Conservation (phyloP, 2,888 invertebrate genomes). For the Acleris literana region DNA sequence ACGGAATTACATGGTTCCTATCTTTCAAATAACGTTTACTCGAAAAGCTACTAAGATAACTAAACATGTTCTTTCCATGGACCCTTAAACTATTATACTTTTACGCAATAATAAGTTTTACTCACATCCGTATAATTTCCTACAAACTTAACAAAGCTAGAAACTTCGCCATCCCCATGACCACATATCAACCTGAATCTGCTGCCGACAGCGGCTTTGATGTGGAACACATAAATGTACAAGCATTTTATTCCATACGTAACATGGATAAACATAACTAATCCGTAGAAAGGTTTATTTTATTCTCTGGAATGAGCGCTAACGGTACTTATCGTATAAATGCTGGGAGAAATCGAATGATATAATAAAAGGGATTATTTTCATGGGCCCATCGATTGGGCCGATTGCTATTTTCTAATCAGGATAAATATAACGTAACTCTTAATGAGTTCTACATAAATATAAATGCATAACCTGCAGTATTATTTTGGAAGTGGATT, state of each 20-base stretch:
- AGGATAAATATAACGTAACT: not conserved
- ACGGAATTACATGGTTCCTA: too few relatives aligned
- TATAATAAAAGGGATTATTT: constrained; percentile 1
- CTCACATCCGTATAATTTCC: too few relatives aligned
- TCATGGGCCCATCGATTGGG: not conserved
- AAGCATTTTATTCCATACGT: not conserved
- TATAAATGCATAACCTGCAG: not conserved
- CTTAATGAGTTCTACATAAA: not conserved
- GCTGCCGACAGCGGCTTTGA: constrained; percentile 1
- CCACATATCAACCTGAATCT: not conserved
- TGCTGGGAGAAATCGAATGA: not conserved
- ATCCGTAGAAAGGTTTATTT: not conserved
- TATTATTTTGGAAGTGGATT: too few relatives aligned
- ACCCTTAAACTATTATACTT: too few relatives aligned
- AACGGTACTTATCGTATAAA: not conserved
- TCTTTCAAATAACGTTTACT: too few relatives aligned
- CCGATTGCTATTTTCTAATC: not conserved
- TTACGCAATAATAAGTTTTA: too few relatives aligned
- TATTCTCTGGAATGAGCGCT: not conserved
- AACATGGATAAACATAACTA: not conserved
- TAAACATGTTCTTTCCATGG: too few relatives aligned
- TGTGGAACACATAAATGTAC: constrained; percentile 3
- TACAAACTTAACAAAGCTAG: too few relatives aligned
- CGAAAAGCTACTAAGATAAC: too few relatives aligned
- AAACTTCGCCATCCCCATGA: too few relatives aligned